Percentiles rank a stretch among this genome's conserved stretches.
Conservation (phyloP, 2,797 vertebrate genomes). For the Erpetoichthys calabaricus region DNA sequence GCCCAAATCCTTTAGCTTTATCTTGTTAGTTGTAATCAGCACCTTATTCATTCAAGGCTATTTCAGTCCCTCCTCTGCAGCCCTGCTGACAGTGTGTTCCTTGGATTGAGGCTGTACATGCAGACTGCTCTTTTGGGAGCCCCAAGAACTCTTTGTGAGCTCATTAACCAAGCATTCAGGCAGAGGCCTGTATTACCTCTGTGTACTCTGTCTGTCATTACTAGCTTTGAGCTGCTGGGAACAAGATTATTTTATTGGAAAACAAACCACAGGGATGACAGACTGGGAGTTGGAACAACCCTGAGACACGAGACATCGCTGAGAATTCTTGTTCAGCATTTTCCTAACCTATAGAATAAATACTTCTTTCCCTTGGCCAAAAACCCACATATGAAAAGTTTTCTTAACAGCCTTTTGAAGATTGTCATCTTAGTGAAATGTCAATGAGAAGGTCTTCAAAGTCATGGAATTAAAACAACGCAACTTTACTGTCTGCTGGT, state of each 20-base stretch:
- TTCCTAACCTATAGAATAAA: too few relatives aligned
- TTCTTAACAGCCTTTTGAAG: too few relatives aligned
- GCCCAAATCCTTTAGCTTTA: not conserved
- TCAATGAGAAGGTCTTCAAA: too few relatives aligned
- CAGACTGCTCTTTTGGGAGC: slow-evolving; percentile 1
- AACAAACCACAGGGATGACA: not conserved
- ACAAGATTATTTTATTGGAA: slow-evolving; percentile 1
- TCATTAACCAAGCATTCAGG: not conserved
- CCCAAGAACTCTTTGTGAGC: not conserved
- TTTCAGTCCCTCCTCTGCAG: slow-evolving; percentile 3
- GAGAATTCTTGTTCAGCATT: too few relatives aligned
- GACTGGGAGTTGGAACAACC: not conserved
- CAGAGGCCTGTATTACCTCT: not conserved
- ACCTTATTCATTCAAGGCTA: slow-evolving; percentile 3
- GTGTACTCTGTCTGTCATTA: slow-evolving; percentile 4
- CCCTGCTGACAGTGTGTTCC: not conserved
- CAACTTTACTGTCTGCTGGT: too few relatives aligned
- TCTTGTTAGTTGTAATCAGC: not conserved
- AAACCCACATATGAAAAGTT: too few relatives aligned
- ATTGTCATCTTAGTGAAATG: too few relatives aligned
- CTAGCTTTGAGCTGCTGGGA: not conserved
- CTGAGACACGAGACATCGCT: too few relatives aligned
- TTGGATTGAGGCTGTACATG: not conserved
- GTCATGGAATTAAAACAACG: too few relatives aligned
- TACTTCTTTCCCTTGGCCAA: too few relatives aligned